Evolutionary conservation across 23 tunicate genomes (phyloP).

Genomic region (Ascidia mentula): DNA sequence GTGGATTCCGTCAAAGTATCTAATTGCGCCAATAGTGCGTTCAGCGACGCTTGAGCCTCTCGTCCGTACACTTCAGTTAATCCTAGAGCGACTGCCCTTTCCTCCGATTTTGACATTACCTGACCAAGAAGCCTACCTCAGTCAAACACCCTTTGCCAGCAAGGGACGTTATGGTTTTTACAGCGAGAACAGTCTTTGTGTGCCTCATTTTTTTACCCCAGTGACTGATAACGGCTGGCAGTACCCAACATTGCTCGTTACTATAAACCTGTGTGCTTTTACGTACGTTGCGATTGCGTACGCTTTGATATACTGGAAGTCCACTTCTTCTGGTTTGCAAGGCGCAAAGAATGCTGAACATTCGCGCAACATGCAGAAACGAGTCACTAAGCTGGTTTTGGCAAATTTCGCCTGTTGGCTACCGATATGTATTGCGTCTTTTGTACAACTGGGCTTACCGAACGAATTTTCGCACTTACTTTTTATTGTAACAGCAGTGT

Average conservation of each 20-base stretch:
- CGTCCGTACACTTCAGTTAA: constrained; percentile 10
- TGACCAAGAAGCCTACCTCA: constrained; percentile 8
- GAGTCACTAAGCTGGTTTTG: neutral
- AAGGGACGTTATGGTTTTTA: constrained; percentile 46
- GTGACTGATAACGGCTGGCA: constrained; percentile 49
- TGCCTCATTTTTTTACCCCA: constrained; percentile 67
- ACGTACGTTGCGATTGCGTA: constrained; percentile 52
- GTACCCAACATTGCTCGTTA: constrained; percentile 49
- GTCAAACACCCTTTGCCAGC: constrained; percentile 21
- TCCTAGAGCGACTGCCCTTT: constrained; percentile 15
- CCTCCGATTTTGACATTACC: neutral
- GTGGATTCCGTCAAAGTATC: constrained; percentile 43
- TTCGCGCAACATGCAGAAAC: constrained; percentile 20
- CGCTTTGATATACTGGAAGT: constrained; percentile 28
- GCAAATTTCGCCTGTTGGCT: constrained; percentile 6
- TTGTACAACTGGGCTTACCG: neutral
- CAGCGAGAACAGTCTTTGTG: constrained; percentile 59
- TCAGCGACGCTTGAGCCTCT: neutral
- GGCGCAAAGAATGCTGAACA: constrained; percentile 15
- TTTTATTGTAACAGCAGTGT: neutral
- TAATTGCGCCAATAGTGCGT: constrained; percentile 20
- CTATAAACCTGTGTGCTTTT: constrained; percentile 44
- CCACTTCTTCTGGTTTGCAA: neutral
- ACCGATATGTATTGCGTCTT: constrained; percentile 2
- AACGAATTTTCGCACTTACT: neutral